Evolutionary conservation across 64 coral and sea anemone species (phyloP), one percentile per base, ranked within the genome.

Genomic region (Porites lutea): DNA sequence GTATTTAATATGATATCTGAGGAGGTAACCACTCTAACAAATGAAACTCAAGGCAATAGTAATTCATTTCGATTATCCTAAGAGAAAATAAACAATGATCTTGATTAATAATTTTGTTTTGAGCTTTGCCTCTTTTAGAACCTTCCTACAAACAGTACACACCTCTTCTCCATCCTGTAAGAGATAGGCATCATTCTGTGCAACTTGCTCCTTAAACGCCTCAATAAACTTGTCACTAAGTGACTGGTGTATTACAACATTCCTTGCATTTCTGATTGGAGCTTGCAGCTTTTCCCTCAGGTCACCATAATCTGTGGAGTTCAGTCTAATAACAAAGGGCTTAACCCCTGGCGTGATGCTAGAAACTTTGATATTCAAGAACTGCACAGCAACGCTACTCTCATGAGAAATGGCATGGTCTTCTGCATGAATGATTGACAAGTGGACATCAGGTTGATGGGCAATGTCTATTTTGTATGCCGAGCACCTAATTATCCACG

Each of bases 201-300:
- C 85, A 76, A 99, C 94, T 59, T 96, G 97, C n/a, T 96, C 83
- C 64, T 92, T 87, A 66, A 99, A 99, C 27, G 97, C 94, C 16
- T 99, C 94, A 44, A 96, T 82, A 93, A 99, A 99, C 6, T 89
- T 95, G 76, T 99, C 97, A 91, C 94, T 99, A 0, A 99, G 90
- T 47, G 97, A 99, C 88, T 99, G 94, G 46, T 96, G 97, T 79
- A 99, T 99, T 2, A 99, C 59, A 11, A 99, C 94, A 88, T 99
- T 99, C 21, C 97, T 90, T 27, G 97, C 97, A 94, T 99, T 99
- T 78, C 94, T 95, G 8, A 99, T 96, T 14, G 97, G 97, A 23
- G 94, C 94, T 71, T 99, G 97, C 19, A 99, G 81, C 80, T 96
- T 99, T 53, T 99, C 97, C 18, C 65, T 90, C 52, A 99, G 43